Base-by-base conservation (phyloP, 2,113 vertebrate species). In the Oophaga pumilio region DNA sequence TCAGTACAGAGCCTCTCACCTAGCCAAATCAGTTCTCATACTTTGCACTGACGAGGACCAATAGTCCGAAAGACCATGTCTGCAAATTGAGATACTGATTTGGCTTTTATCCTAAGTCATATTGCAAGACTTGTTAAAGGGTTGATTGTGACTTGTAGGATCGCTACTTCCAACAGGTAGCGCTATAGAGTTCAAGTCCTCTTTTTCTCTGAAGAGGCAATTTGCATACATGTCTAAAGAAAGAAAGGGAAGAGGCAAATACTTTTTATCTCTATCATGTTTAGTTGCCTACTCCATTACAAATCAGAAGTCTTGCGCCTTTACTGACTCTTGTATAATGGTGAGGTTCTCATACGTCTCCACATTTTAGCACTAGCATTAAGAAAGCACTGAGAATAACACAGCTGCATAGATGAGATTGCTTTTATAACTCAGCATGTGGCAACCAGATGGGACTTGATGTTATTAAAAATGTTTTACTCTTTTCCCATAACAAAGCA, bases 401-500 rank as follows among this genome's bases (percentile, higher is more conserved):
- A 79, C 85, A 86, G 62, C 85, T 79, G 49, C 59, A 57, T 56
- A 68, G 62, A 69, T 17, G 26, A 43, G 60, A 15, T 62, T 43
- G 62, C 57, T 43, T 17, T n/a, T 62, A 52, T 50, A 82, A 66
- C 60, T 53, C 76, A 8, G 52, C 85, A 80, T 86, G 76, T 86
- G 85, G 76, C 76, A 53, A 28, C 50, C 85, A 86, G 60, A 86
- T 86, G 76, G 22, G 18, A 79, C 17, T 77, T 52, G 5, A 56
- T 57, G n/a, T 53, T 50, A 78, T 86, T 78, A 69, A 52, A 28
- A 86, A 86, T n/a, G 59, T 64, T 26, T 22, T 22, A 64, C 59
- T 64, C 33, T 86, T 78, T 78, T 66, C 57, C 56, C 73, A 74
- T 85, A 86, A 78, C 57, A n/a, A 78, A 76, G 53, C 76, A 60